Base-by-base conservation (phyloP, 1,140 invertebrate genomes). In the Drosophila burlai region DNA sequence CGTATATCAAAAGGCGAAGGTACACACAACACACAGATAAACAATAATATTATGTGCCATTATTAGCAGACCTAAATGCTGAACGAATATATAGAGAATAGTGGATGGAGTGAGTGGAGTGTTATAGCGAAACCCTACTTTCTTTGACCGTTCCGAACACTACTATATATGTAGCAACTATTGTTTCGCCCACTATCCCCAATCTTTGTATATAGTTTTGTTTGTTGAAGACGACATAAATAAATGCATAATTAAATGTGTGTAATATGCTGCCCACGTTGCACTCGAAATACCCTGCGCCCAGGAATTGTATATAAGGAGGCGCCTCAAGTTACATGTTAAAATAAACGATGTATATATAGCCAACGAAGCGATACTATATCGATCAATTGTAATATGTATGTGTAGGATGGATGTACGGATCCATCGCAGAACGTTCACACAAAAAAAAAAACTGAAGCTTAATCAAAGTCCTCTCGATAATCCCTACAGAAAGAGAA, bases 41-140 rank as follows among this genome's bases (percentile, higher is more conserved):
- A 91, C 89, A 91, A 91, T 91, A 91, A 91, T 85, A 83, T 81
- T 76, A 89, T 91, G 89, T 91, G 89, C 89, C 89, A 91, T 91
- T 91, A 91, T 80, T 72, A 91, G 80, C 76, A 78, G 62, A 84
- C 49, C 64, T 64, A 66, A 69, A 69, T 62, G 45, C 38, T 50
- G 74, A 72, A 76, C 10, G 42, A 34, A 65, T 43, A 46, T 46
- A 34, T 57, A 59, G 40, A 31, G 40, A 76, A 64, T 47, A 74
- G 36, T 36, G 13, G 8, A 72, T 49, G 26, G 4, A 52, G 3
- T 31, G 43, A 54, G 13, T 24, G n/a, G 57, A 72, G 49, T 72
- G 52, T 71, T 71, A 50, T 57, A 69, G 42, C 54, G 4, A 42
- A 58, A 24, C n/a, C 16, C n/a, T 7, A 9, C 4, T 1, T 43